Evolutionary conservation across 2,888 invertebrate species (phyloP).

Genomic region (Xylocampa areola): DNA sequence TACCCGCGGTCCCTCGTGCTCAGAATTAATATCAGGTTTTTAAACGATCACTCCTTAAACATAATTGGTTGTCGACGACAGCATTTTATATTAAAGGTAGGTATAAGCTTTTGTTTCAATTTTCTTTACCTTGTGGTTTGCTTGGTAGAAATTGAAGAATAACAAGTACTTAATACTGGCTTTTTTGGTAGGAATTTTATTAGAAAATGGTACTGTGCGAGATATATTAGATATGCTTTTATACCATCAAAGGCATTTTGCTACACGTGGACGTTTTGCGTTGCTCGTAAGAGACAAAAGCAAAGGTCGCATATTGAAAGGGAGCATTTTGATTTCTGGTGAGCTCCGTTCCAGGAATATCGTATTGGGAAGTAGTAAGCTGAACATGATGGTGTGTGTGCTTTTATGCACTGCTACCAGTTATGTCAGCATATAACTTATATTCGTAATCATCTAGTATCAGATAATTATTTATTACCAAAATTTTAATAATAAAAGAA

Average conservation of each 20-base stretch:
- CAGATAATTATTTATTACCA: no score
- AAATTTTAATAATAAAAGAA: no score
- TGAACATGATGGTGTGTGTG: neutral
- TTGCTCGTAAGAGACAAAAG: conserved; percentile 9
- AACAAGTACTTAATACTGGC: conserved; percentile 1
- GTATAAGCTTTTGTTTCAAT: conserved; percentile 36
- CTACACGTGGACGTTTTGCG: conserved; percentile 4
- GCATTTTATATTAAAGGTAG: conserved; percentile 22
- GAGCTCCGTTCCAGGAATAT: conserved; percentile 3
- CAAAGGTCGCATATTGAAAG: conserved; percentile 6
- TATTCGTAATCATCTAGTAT: no score
- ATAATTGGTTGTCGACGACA: conserved; percentile 45
- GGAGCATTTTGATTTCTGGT: conserved; percentile 9
- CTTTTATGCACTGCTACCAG: no score
- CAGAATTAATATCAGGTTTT: conserved; percentile 70
- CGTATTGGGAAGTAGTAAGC: conserved; percentile 4
- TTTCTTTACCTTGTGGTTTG: conserved; percentile 22
- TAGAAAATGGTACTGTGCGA: neutral
- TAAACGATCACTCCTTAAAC: conserved; percentile 54
- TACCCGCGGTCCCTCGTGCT: conserved; percentile 65
- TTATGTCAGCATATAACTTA: no score
- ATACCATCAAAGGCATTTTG: neutral
- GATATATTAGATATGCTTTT: neutral
- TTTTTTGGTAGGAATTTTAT: neutral
- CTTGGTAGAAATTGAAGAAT: conserved; percentile 23